Evolutionary conservation across 2,888 invertebrate species (phyloP).

Genomic region (Pseudococcus jackbeardsleyi): DNA sequence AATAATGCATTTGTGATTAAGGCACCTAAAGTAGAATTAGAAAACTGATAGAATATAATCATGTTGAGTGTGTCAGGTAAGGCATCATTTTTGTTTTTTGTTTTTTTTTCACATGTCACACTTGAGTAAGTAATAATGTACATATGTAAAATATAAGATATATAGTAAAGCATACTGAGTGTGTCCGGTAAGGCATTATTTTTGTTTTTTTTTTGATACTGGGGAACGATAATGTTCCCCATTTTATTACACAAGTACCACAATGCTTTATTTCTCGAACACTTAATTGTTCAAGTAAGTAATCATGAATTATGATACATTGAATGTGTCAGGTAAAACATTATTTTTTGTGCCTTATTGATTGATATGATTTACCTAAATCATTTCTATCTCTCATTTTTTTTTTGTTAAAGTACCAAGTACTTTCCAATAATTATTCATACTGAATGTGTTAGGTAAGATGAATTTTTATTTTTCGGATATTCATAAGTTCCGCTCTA

Average conservation of each 20-base stretch:
- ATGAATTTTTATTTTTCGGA: conserved; percentile 1
- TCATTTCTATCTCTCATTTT: neutral
- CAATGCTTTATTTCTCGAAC: neutral
- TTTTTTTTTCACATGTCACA: neutral
- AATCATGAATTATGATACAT: neutral
- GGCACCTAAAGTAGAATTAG: too few relatives aligned
- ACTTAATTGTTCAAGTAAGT: neutral
- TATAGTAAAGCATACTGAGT: neutral
- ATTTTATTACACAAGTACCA: too few relatives aligned
- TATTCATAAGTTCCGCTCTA: neutral
- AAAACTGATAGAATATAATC: too few relatives aligned
- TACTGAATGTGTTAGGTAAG: neutral
- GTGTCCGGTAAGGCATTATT: neutral
- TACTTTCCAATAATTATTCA: neutral
- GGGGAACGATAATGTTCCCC: too few relatives aligned
- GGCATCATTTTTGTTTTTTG: neutral
- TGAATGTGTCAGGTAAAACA: neutral
- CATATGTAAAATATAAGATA: neutral
- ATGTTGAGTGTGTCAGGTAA: neutral
- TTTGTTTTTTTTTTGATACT: neutral
- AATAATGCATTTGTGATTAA: neutral
- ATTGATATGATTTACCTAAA: neutral
- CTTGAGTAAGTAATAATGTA: too few relatives aligned
- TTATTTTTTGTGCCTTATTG: neutral
- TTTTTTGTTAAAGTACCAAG: too few relatives aligned